Evolutionary conservation across 2,888 invertebrate species (phyloP), one percentile per base, ranked within the genome.

Genomic region (Alloplasta piceator): DNA sequence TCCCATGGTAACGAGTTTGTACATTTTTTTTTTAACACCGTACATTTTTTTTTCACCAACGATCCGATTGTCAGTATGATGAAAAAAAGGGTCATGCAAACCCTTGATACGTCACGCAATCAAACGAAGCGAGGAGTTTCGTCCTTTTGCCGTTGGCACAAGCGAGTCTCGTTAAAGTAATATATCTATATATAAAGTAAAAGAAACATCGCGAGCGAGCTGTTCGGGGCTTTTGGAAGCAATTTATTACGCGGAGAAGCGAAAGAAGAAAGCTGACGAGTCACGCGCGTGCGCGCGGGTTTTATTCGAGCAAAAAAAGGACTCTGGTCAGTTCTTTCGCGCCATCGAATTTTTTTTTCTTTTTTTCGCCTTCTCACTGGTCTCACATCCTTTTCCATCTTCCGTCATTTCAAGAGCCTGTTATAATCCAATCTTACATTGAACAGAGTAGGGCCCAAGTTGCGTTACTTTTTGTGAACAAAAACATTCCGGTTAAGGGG

Each of bases 221-320:
- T 41, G 36, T 64, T 73, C 73, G 26, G 26, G 12, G 66, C 81
- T 70, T 60, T 66, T 78, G 70, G 60, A 71, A 77, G 70, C 77
- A 72, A 76, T 68, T 80, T 72, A 76, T 64, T 60, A 68, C n/a
- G 26, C 64, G 67, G 48, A 60, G 7, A 55, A 77, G 66, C 50
- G 63, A 61, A 56, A 70, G 66, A 66, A 74, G 80, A 74, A 61
- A 78, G 73, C 81, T 74, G 78, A 75, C 75, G 75, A 81, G 77
- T 81, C 81, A 81, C 78, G 81, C 64, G 81, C 70, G 58, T 68
- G 41, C 52, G 50, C 50, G 50, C 52, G 50, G 12, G 50, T 50
- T 50, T 67, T 50, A 38, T 26, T 14, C 52, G 66, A 67, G 67
- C 67, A 67, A 75, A 75, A 74, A 61, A 55, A 68, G 63, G 64